phyloP scores from a whole-genome alignment of 2,888 invertebrate genomes.

The Rotaria magnacalcarata region DNA sequence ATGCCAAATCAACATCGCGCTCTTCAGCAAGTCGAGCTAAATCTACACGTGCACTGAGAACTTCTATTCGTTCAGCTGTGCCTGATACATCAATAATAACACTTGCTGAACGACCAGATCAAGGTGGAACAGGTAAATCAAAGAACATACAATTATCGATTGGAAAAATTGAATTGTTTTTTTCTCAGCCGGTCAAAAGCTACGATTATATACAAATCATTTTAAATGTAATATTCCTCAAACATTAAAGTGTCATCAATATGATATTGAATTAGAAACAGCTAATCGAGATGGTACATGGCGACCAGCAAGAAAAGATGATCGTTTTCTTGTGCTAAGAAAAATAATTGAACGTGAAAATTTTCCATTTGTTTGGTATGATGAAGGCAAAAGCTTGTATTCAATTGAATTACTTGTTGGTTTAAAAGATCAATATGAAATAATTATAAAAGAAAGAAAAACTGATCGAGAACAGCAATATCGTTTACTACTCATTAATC shows the following conservation, averaged over 20 bases:
- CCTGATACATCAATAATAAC: background rate
- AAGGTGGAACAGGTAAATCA: background rate
- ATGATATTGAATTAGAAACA: constrained; percentile 27
- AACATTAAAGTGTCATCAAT: background rate
- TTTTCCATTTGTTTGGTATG: constrained; percentile 20
- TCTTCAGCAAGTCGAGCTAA: background rate
- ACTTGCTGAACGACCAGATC: background rate
- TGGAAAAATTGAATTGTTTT: background rate
- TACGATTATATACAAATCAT: background rate
- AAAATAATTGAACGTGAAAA: constrained; percentile 32
- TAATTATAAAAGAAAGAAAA: constrained; percentile 8
- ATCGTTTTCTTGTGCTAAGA: background rate
- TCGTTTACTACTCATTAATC: constrained; percentile 22
- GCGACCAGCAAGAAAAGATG: constrained; percentile 12
- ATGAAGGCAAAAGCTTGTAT: background rate
- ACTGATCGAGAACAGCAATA: background rate
- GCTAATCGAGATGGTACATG: constrained; percentile 33
- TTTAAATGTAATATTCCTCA: constrained; percentile 8
- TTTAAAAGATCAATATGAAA: constrained; percentile 21
- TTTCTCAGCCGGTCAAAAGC: background rate
- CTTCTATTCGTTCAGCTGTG: background rate
- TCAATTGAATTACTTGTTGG: background rate
- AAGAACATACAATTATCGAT: background rate
- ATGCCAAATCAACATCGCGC: background rate
- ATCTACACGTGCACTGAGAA: background rate